Conservation (phyloP, 2,797 vertebrate genomes). For the Pseudochaenichthys georgianus region DNA sequence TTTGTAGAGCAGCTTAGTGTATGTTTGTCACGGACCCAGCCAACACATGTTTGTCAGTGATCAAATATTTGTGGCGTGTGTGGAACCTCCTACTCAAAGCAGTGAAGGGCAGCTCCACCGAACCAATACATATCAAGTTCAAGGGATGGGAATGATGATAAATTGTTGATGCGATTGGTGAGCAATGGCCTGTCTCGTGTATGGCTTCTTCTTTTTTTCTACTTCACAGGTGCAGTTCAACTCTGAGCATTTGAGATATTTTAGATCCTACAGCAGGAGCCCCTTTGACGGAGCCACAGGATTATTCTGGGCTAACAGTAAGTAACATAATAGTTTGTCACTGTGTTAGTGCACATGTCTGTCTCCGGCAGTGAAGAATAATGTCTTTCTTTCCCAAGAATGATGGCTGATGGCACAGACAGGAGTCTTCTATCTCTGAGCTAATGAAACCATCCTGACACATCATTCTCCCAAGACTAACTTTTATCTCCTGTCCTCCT, state of each 20-base stretch:
- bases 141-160: constrained; percentile 70
- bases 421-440: constrained; percentile 77
- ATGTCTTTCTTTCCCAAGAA: constrained; percentile 50
- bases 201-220: constrained; percentile 16
- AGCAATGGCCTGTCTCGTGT: constrained; percentile 50
- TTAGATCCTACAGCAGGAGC: constrained; percentile 57
- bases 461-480: constrained; percentile 81
- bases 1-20: constrained; percentile 68
- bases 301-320: constrained; percentile 65
- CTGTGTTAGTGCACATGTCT: constrained; percentile 63
- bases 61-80: constrained; percentile 73
- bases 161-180: constrained; percentile 55
- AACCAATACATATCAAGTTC: constrained; percentile 73
- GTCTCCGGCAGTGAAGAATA: constrained; percentile 57
- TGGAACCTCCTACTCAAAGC: constrained; percentile 72
- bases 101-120: constrained; percentile 62
- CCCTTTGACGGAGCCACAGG: constrained; percentile 47
- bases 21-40: constrained; percentile 67
- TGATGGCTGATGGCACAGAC: constrained; percentile 71
- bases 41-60: constrained; percentile 79
- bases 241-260: constrained; percentile 45
- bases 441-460: constrained; percentile 82
- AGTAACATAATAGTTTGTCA: constrained; percentile 58
- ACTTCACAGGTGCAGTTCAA: constrained; percentile 33
- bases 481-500: constrained; percentile 81